These are phyloP conservation scores for Lepeophtheirus salmonis DNA, from an alignment of 1,140 invertebrate species.

Conservation along the genomic window DNA sequence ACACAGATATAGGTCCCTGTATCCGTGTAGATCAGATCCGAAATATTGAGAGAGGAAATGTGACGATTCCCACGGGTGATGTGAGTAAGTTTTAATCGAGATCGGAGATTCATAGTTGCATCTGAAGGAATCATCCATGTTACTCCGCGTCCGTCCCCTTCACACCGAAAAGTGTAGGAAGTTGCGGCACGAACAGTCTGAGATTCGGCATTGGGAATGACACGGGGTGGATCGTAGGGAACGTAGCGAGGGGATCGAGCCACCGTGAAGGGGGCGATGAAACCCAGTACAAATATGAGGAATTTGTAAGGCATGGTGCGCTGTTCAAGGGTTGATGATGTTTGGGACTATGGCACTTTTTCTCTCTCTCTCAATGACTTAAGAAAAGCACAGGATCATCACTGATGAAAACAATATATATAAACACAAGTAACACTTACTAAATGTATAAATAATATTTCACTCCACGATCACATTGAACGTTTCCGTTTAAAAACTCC, in stretches of 20 bases:
- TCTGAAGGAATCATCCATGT: constrained; percentile 4
- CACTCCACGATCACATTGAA: neutral
- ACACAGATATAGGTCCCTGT: constrained; percentile 10
- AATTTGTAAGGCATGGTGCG: too few relatives aligned
- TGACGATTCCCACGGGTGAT: neutral
- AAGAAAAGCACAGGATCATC: too few relatives aligned
- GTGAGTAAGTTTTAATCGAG: neutral
- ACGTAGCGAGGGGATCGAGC: neutral
- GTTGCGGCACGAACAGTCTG: neutral
- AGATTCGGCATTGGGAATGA: neutral
- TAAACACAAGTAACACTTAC: neutral
- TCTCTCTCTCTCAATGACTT: too few relatives aligned
- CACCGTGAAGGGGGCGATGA: neutral
- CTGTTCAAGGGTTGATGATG: too few relatives aligned
- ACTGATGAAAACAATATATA: too few relatives aligned
- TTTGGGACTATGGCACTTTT: too few relatives aligned
- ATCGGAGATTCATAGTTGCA: neutral
- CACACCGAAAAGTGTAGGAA: neutral
- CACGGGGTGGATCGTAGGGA: constrained; percentile 1
- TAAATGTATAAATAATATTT: neutral
- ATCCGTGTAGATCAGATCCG: constrained; percentile 1
- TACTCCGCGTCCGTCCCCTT: constrained; percentile 1
- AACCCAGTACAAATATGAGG: neutral
- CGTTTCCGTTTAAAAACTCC: neutral
- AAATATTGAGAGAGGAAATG: neutral